These are phyloP conservation scores for Copidosoma floridanum DNA, from an alignment of 1,140 invertebrate genomes.

Conservation along the genomic window DNA sequence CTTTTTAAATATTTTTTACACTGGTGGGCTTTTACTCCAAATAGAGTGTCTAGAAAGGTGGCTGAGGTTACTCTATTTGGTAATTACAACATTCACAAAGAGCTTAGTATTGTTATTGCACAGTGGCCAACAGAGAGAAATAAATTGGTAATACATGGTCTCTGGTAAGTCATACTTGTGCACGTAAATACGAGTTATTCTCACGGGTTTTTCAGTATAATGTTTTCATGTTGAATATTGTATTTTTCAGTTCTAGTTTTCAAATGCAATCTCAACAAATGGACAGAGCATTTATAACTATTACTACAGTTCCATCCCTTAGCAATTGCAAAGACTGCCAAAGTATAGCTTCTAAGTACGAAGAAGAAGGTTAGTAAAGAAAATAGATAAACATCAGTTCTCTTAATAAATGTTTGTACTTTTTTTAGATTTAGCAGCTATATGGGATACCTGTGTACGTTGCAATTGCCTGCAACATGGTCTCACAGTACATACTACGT, in stretches of 20 bases:
- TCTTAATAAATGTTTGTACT: conserved; percentile 8
- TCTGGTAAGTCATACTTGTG: conserved; percentile 62
- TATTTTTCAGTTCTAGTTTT: conserved; percentile 40
- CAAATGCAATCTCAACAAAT: conserved; percentile 45
- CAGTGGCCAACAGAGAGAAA: conserved; percentile 69
- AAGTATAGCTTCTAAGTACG: conserved; percentile 60
- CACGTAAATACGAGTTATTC: too few species aligned
- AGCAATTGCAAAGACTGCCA: conserved; percentile 63
- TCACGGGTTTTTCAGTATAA: too few species aligned
- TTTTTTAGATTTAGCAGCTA: conserved; percentile 58
- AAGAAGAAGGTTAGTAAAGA: conserved; percentile 59
- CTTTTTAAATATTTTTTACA: conserved; percentile 65
- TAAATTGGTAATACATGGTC: conserved; percentile 67
- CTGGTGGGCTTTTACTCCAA: conserved; percentile 71
- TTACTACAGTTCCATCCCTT: conserved; percentile 62
- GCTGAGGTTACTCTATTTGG: conserved; percentile 69
- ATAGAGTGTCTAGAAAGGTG: conserved; percentile 62
- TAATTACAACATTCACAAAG: conserved; percentile 62
- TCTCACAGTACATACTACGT: conserved; percentile 68
- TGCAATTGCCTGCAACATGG: conserved; percentile 67
- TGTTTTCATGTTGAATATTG: too few species aligned
- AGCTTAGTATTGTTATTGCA: conserved; percentile 66
- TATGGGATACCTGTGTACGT: conserved; percentile 60
- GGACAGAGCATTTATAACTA: conserved; percentile 60
- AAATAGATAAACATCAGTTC: too few species aligned